Base-by-base conservation (phyloP, 2,888 invertebrate species). In the Alitta virens region DNA sequence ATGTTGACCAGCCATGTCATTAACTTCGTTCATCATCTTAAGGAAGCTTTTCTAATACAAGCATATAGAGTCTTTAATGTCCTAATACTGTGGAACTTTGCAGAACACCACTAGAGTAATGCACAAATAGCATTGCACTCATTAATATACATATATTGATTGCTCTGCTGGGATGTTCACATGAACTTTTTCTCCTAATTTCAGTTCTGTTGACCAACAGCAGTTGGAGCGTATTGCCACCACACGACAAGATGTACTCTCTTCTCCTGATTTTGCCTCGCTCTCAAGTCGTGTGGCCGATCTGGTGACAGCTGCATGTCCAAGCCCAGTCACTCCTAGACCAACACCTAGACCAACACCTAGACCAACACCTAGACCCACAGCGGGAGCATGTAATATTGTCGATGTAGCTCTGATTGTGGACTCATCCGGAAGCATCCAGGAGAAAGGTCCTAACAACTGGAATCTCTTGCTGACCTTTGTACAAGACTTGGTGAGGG, bases 1-100 rank as follows among this genome's bases (percentile, higher is more conserved):
- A 77, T 98, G 92, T 83, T 99, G 99, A 18, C 96, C 95, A 42
- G 99, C 99, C 83, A 98, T 88, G 85, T 98, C 96, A 83, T 92
- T 92, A 74, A 97, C 88, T 86, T 99, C 98, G 83, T 91, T 91
- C 82, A 98, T 87, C 82, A 95, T 88, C 80, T 90, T 87, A 84
- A 90, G 90, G 85, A 97, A 98, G 68, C 95, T 92, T 84, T 88
- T 89, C 82, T n/a, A n/a, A n/a, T n/a, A n/a, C n/a, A n/a, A n/a
- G n/a, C n/a, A n/a, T n/a, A n/a, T n/a, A n/a, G n/a, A n/a, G n/a
- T n/a, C n/a, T n/a, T n/a, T n/a, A n/a, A n/a, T n/a, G n/a, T n/a
- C n/a, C n/a, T n/a, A n/a, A n/a, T n/a, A n/a, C n/a, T n/a, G n/a
- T n/a, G n/a, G n/a, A n/a, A n/a, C n/a, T n/a, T n/a, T n/a, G n/a